Evolutionary conservation across 1,140 invertebrate genomes (phyloP).

Genomic region (Drosophila persimilis): DNA sequence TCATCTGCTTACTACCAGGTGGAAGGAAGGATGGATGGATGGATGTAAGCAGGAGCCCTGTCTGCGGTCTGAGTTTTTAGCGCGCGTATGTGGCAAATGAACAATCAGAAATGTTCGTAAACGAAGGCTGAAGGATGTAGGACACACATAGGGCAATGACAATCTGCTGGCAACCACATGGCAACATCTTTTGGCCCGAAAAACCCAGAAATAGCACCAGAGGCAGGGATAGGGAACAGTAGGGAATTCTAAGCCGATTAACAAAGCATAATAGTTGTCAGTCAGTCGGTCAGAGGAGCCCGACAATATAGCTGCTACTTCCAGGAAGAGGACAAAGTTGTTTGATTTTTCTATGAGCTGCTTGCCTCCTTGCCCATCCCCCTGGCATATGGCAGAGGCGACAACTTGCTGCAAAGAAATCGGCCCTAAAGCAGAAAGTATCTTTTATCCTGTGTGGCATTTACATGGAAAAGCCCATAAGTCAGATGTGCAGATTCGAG

Average conservation of each 20-base stretch:
- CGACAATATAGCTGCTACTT: slow-evolving; percentile 58
- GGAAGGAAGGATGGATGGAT: too few relatives aligned
- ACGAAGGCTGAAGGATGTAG: slow-evolving; percentile 9
- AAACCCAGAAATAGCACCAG: neutral
- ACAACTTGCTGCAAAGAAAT: neutral
- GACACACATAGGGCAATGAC: slow-evolving; percentile 32
- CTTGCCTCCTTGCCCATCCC: too few relatives aligned
- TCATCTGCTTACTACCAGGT: slow-evolving; percentile 33
- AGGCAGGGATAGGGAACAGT: slow-evolving; percentile 49
- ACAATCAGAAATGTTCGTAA: slow-evolving; percentile 48
- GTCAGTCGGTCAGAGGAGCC: slow-evolving; percentile 5
- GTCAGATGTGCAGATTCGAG: slow-evolving; percentile 64
- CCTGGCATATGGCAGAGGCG: neutral
- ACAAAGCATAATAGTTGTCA: slow-evolving; percentile 73
- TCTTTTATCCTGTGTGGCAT: slow-evolving; percentile 46
- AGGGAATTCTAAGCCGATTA: slow-evolving; percentile 72
- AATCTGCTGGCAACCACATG: slow-evolving; percentile 14
- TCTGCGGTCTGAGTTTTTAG: slow-evolving; percentile 48
- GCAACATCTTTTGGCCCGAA: slow-evolving; percentile 47
- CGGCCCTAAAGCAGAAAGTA: neutral
- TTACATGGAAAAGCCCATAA: slow-evolving; percentile 73
- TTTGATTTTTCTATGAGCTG: slow-evolving; percentile 61
- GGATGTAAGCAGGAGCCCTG: neutral
- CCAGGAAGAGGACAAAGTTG: slow-evolving; percentile 56
- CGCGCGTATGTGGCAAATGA: slow-evolving; percentile 76